These are phyloP conservation scores for Uloborus diversus DNA, from an alignment of 1,140 invertebrate species.

Conservation along the genomic window DNA sequence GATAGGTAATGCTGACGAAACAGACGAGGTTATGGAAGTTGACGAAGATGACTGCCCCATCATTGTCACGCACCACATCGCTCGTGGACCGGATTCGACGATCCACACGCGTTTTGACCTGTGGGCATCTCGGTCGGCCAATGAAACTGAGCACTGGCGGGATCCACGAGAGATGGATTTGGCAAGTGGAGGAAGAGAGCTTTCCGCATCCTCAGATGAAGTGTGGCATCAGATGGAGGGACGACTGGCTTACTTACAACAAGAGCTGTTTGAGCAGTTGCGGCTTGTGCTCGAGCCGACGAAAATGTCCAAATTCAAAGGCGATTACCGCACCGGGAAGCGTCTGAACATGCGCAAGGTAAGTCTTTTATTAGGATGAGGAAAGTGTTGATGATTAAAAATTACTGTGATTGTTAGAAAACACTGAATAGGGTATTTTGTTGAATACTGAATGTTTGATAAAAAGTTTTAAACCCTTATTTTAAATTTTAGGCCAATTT, in stretches of 20 bases:
- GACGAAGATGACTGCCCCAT: slow-evolving; percentile 3
- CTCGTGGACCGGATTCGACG: slow-evolving; percentile 17
- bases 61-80: background rate
- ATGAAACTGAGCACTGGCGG: background rate
- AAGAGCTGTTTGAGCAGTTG: slow-evolving; percentile 93
- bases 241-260: no score
- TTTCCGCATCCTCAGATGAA: no score
- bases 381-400: no score
- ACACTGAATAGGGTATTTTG: no score
- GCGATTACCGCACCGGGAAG: slow-evolving; percentile 96
- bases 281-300: slow-evolving; percentile 94
- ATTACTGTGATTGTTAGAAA: no score
- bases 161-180: background rate
- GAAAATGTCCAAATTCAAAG: slow-evolving; percentile 86
- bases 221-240: no score
- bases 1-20: background rate
- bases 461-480: no score
- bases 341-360: slow-evolving; percentile 97
- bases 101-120: slow-evolving; percentile 38
- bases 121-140: slow-evolving; percentile 22
- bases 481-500: no score
- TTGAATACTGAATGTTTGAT: no score
- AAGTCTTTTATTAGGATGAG: no score
- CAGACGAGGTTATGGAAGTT: slow-evolving; percentile 12
- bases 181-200: no score